Percentiles rank a stretch among this genome's conserved stretches.
These are phyloP conservation scores for Xiphophorus birchmanni DNA, from an alignment of 2,797 vertebrate genomes.

Conservation along the genomic window DNA sequence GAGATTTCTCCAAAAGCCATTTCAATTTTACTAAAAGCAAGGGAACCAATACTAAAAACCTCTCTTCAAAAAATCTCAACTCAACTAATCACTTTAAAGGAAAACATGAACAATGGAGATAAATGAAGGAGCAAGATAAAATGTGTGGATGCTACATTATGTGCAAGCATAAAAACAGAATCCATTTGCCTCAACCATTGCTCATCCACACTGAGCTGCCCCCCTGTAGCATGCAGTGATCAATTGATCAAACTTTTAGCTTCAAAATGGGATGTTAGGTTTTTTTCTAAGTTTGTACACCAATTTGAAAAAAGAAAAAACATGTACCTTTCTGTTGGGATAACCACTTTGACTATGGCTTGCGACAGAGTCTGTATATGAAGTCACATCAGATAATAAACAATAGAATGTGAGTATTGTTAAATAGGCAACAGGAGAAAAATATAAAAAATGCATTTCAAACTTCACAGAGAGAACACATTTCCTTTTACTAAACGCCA, in stretches of 20 bases:
- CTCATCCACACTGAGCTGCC: constrained; percentile 90
- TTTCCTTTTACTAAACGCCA: constrained; percentile 84
- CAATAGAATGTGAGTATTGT: constrained; percentile 99
- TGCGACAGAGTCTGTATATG: constrained; percentile 99
- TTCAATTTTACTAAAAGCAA: not conserved
- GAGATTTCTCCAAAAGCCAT: not conserved
- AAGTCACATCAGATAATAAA: constrained; percentile 99
- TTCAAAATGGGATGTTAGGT: constrained; percentile 90
- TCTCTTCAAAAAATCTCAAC: not conserved
- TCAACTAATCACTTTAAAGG: constrained; percentile 17
- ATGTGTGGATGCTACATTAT: constrained; percentile 40
- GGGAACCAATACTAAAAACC: not conserved
- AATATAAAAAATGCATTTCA: constrained; percentile 97
- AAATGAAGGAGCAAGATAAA: constrained; percentile 39
- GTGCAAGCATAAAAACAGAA: constrained; percentile 39
- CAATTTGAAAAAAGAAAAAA: constrained; percentile 99
- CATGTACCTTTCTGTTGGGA: constrained; percentile 99
- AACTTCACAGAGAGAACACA: constrained; percentile 90
- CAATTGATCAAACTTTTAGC: constrained; percentile 84
- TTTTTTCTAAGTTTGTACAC: constrained; percentile 85
- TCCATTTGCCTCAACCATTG: constrained; percentile 86
- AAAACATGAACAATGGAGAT: constrained; percentile 54
- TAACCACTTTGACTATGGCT: constrained; percentile 99
- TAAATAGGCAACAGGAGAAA: constrained; percentile 99
- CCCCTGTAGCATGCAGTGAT: constrained; percentile 81